Conservation (phyloP, 2,888 invertebrate species). For the Rhynchonema sp. region DNA sequence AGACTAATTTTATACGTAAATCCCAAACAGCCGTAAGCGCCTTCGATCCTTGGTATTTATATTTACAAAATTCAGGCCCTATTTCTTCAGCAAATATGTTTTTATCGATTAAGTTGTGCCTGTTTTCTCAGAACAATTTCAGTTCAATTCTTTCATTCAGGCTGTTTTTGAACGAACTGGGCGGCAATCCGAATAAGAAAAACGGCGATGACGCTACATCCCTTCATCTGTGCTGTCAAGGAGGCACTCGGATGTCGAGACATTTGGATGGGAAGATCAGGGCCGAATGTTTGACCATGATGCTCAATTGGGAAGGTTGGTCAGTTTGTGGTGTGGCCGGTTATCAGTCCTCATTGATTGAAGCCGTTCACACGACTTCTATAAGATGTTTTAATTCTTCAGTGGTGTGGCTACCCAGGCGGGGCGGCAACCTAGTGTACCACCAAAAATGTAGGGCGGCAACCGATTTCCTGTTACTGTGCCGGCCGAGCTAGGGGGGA, state of each 20-base stretch:
- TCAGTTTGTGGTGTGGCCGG: background rate
- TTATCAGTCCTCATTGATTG: background rate
- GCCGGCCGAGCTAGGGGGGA: too few relatives aligned
- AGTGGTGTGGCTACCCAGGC: too few relatives aligned
- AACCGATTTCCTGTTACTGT: too few relatives aligned
- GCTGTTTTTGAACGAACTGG: conserved; percentile 44
- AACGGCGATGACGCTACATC: conserved; percentile 45
- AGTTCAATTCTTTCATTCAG: conserved; percentile 31
- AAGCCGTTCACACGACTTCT: background rate
- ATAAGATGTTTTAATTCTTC: background rate
- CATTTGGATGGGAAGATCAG: conserved; percentile 7
- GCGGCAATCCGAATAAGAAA: conserved; percentile 48
- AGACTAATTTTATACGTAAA: too few relatives aligned
- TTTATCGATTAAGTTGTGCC: too few relatives aligned
- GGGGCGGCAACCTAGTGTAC: too few relatives aligned
- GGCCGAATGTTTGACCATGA: conserved; percentile 42
- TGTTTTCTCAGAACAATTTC: too few relatives aligned
- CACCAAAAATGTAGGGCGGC: background rate
- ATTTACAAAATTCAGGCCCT: too few relatives aligned
- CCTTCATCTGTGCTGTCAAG: conserved; percentile 43
- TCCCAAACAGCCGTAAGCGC: too few relatives aligned
- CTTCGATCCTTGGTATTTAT: too few relatives aligned
- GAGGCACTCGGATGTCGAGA: conserved; percentile 21
- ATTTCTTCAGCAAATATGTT: too few relatives aligned
- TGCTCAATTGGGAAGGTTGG: conserved; percentile 29